Conservation (phyloP, 2,113 vertebrate species). For the Crotalus viridis region DNA sequence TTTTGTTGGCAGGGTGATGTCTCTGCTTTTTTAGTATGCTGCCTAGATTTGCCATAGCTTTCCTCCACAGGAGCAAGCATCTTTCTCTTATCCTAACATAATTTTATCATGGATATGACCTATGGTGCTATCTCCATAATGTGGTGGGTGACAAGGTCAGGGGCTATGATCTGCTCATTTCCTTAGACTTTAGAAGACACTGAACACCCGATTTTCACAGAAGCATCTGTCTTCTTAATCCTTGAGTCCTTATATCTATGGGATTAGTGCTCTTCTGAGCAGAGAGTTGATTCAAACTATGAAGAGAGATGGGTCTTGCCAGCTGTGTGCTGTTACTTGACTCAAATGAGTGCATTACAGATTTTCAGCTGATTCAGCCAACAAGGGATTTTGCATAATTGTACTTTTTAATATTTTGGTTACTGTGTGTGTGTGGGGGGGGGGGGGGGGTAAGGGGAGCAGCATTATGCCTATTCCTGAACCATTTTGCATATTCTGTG, state of each 20-base stretch:
- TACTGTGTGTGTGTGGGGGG: neutral
- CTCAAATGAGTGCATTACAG: neutral
- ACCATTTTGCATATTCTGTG: neutral
- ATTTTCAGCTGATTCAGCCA: neutral
- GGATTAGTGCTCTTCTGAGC: neutral
- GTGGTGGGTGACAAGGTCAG: neutral
- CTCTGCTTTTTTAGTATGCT: too few species aligned
- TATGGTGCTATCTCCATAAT: neutral
- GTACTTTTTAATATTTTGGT: neutral
- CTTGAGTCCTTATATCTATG: neutral
- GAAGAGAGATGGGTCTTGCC: neutral
- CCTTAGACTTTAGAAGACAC: neutral
- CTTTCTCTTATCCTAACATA: neutral
- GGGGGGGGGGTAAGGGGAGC: neutral
- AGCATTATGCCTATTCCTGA: neutral
- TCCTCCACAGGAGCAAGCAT: too few species aligned
- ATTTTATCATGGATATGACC: neutral
- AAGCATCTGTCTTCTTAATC: neutral
- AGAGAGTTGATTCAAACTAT: neutral
- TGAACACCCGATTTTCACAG: neutral
- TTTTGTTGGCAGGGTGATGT: too few species aligned
- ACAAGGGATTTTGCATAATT: neutral
- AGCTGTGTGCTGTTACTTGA: neutral
- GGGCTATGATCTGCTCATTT: neutral
- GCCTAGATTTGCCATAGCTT: too few species aligned